Conservation (phyloP, 53 echinoderm and acorn worm genomes). For the Crossaster papposus region DNA sequence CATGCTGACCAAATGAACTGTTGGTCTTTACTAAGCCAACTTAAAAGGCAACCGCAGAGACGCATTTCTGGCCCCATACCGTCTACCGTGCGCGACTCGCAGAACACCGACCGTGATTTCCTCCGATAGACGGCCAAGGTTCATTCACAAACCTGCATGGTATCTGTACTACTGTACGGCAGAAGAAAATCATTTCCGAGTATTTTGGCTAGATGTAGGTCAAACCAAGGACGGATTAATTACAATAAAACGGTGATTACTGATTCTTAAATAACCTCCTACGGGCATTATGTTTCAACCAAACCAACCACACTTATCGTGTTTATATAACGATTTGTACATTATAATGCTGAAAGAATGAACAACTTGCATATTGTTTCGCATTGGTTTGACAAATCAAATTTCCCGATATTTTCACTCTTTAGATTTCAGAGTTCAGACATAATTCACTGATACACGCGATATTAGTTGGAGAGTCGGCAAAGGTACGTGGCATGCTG, state of each 20-base stretch:
- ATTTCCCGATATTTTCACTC: too few species aligned
- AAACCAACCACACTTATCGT: background rate
- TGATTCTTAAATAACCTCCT: too few species aligned
- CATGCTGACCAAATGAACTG: background rate
- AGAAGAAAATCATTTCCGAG: background rate
- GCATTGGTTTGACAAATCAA: too few species aligned
- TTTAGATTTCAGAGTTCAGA: too few species aligned
- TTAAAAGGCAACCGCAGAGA: background rate
- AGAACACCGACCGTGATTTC: background rate
- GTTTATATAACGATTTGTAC: too few species aligned
- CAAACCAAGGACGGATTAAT: background rate
- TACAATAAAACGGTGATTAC: background rate
- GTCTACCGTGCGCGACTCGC: background rate
- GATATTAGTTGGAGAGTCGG: too few species aligned
- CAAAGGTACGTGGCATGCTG: too few species aligned
- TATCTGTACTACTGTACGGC: background rate
- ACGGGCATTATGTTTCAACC: background rate
- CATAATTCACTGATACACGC: too few species aligned
- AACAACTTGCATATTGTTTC: too few species aligned
- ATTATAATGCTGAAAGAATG: too few species aligned
- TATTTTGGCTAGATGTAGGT: background rate
- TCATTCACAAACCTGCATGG: background rate
- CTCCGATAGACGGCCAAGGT: conserved; percentile 8
- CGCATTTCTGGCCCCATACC: conserved; percentile 6
- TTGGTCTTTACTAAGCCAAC: background rate